Evolutionary conservation across 2,113 vertebrate genomes (phyloP), one percentile per base, ranked within the genome.

Genomic region (Gymnobelideus leadbeateri): DNA sequence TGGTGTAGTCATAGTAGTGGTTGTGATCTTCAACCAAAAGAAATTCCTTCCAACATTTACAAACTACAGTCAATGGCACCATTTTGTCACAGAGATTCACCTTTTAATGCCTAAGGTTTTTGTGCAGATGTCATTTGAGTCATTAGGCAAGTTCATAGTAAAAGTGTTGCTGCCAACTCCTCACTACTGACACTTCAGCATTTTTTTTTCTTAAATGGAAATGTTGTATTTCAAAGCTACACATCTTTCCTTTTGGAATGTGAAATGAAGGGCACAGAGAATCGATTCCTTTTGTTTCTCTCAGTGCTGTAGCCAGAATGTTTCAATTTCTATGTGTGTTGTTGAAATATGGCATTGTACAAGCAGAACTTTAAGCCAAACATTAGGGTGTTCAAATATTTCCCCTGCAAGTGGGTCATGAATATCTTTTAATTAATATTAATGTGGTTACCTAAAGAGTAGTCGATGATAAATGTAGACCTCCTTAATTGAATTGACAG

Each of bases 161-260:
- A 95, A 98, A 97, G 90, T 93, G 95, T 96, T 98, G 94, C 90
- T 97, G 68, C 96, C 97, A 97, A 97, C 97, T 95, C 95, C 93
- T 97, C 96, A 46, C 90, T 94, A 96, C 94, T 84, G 37, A 43
- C 14, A 84, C 19, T 84, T 43, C 37, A 43, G 21, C 21, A 43
- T 98, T 95, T 96, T 68, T 49, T 98, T 97, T 98, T 94, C 94
- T 94, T 96, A 97, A 98, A 96, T 96, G 93, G 96, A 90, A 92
- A 93, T 97, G 96, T 89, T 89, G 94, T 26, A 95, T 97, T 98
- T 97, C 94, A 91, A 90, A 98, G 57, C 89, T 93, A 61, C 26
- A 51, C 93, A 0, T 0, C 92, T 31, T 61, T 97, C 96, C 68
- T 92, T 94, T 95, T 96, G 93, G 97, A 96, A 95, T 96, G 68